These are phyloP conservation scores for Enteromius afrohamiltoni DNA, from an alignment of 2,797 vertebrate genomes.

Conservation along the genomic window DNA sequence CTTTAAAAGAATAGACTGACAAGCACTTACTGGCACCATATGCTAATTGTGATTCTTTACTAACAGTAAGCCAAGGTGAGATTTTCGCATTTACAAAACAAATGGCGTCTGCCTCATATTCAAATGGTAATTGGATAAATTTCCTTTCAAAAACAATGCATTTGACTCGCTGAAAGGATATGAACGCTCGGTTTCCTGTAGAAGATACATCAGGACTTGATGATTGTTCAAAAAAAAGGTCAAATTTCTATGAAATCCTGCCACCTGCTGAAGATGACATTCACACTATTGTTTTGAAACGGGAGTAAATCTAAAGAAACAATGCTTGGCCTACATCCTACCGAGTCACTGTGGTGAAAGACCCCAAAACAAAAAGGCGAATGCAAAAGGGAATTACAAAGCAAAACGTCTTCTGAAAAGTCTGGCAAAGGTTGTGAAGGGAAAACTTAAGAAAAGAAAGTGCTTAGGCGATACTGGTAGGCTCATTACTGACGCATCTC, in stretches of 20 bases:
- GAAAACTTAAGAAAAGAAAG: background rate
- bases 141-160: slow-evolving; percentile 28
- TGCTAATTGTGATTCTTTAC: slow-evolving; percentile 48
- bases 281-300: slow-evolving; percentile 18
- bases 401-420: background rate
- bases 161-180: background rate
- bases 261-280: slow-evolving; percentile 17
- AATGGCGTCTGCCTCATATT: slow-evolving; percentile 48
- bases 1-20: background rate
- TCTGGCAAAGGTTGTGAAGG: background rate
- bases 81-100: slow-evolving; percentile 41
- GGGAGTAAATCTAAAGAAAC: slow-evolving; percentile 21
- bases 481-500: background rate
- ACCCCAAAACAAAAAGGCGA: background rate
- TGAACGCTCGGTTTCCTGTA: slow-evolving; percentile 28
- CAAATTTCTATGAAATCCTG: slow-evolving; percentile 18
- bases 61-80: slow-evolving; percentile 35
- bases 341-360: background rate
- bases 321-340: slow-evolving; percentile 15
- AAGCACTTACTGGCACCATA: slow-evolving; percentile 39
- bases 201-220: background rate
- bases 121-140: slow-evolving; percentile 46
- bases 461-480: background rate
- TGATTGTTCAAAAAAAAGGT: slow-evolving; percentile 35
- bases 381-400: background rate